Evolutionary conservation across 1,140 invertebrate species (phyloP), one percentile per base, ranked within the genome.

Genomic region (Anastrepha obliqua): DNA sequence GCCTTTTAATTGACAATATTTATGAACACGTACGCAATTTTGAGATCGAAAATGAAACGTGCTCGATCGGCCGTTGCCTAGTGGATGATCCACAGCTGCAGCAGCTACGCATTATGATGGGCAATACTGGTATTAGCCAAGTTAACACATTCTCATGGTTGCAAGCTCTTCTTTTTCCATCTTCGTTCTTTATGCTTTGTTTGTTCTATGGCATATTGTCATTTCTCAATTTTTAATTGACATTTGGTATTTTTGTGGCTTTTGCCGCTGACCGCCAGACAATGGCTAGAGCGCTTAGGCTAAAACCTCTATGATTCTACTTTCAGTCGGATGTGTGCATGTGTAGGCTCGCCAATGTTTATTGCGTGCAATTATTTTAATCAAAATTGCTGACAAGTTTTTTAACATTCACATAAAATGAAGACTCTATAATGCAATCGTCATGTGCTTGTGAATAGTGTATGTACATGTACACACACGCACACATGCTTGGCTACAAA

Each of bases 361-460:
- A 29, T 86, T 47, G 15, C 59, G 58, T 62, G 85, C 91, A 91
- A 91, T 91, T 91, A 91, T 92, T 91, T 91, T 91, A 89, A 91
- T 91, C 91, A 91, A 91, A 91, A 91, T 91, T 91, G 91, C 86
- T 91, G 85, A 89, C 90, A 90, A 90, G 91, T 90, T 89, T 89
- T 44, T 81, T 87, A 91, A 85, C 89, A 89, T 88, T 74, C 88
- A 81, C 86, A 42, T 87, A 78, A 91, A 89, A 91, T 91, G 88
- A 91, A 91, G 91, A 89, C 89, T 88, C 60, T 60, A 86, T 58
- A 86, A 39, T 86, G 51, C 17, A 47, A 44, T 70, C 39, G 6
- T 39, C 60, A 62, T 62, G 29, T 29, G 29, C 29, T 29, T 29
- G 29, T 29, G 17, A 7, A 8, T 51, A 51, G 17, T 55, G n/a